Evolutionary conservation across 2,888 invertebrate genomes (phyloP), one percentile per base, ranked within the genome.

Genomic region (Eupelmus urozonus): DNA sequence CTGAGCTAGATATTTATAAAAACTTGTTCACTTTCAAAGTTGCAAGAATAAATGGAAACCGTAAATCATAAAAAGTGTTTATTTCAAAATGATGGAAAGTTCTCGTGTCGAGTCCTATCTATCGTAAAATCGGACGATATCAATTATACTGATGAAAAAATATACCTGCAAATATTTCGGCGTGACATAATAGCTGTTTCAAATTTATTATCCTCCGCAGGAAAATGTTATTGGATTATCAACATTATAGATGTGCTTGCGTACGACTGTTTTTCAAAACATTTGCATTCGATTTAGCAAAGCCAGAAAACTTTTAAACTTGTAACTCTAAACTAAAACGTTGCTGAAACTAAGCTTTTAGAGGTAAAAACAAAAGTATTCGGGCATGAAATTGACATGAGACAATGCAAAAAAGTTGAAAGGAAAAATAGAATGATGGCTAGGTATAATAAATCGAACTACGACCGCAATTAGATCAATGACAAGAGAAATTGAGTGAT

Each of bases 401-500:
- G 2, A 45, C 16, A 45, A 45, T 13, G 16, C 2, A 7, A 45
- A 45, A 45, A 45, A 45, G 9, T 51, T 18, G 1, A 4, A 2
- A 9, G 2, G 20, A 51, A 45, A 51, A 51, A 20, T 16, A 11
- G 9, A 18, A 51, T 13, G 20, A 51, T 18, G 3, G 51, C 13
- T 4, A n/a, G 20, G 18, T 51, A 51, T 51, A 51, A 51, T 18
- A 18, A 2, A 51, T 51, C 9, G 51, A 4, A 4, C 51, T 51
- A 51, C 20, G 9, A 3, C 13, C 20, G 13, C 29, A 34, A 59
- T 59, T 59, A 59, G 29, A 23, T 7, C 16, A 1, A 29, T 59
- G 59, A 59, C 29, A 59, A 59, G 29, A 4, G 59, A 29, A 59
- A 59, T 29, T 29, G 4, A 59, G 34, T 59, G 59, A 59, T 59